Evolutionary conservation across 2,797 vertebrate species (phyloP).

Genomic region (Sebastes kiyomatsui): DNA sequence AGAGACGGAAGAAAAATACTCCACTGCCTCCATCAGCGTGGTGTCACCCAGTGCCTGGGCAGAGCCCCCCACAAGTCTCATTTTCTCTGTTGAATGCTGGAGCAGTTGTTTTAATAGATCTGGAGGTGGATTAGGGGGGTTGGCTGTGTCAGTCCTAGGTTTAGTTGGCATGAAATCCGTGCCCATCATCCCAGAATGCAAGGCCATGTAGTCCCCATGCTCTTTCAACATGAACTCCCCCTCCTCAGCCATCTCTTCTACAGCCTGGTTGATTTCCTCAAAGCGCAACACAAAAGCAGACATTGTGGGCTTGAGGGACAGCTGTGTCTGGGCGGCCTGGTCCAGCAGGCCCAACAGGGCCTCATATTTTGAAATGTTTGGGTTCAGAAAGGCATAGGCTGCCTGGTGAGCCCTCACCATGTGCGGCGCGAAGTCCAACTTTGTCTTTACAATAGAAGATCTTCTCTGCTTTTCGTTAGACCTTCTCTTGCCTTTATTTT

Average conservation of each 20-base stretch:
- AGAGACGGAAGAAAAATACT: constrained; percentile 83
- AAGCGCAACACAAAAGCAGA: constrained; percentile 84
- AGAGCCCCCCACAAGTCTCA: constrained; percentile 79
- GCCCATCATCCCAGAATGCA: constrained; percentile 76
- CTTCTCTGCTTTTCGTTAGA: constrained; percentile 64
- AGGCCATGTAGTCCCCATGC: constrained; percentile 81
- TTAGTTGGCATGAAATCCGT: constrained; percentile 31
- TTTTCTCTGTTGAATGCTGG: constrained; percentile 87
- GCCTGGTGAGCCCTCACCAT: constrained; percentile 89
- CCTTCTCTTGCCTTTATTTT: constrained; percentile 70
- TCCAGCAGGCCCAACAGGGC: constrained; percentile 84
- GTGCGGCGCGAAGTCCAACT: constrained; percentile 86
- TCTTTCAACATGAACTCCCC: constrained; percentile 89
- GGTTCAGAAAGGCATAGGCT: constrained; percentile 86
- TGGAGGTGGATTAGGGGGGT: constrained; percentile 78
- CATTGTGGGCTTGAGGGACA: constrained; percentile 88
- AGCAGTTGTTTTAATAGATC: constrained; percentile 91
- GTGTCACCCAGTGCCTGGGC: constrained; percentile 81
- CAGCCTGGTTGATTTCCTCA: constrained; percentile 89
- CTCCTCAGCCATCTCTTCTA: constrained; percentile 90
- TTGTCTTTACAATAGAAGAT: constrained; percentile 61
- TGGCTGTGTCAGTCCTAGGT: not conserved
- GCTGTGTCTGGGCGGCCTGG: constrained; percentile 87
- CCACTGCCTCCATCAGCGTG: constrained; percentile 82
- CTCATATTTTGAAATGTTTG: constrained; percentile 91